Conservation (phyloP, 1,140 invertebrate genomes). For the Danaus plexippus region DNA sequence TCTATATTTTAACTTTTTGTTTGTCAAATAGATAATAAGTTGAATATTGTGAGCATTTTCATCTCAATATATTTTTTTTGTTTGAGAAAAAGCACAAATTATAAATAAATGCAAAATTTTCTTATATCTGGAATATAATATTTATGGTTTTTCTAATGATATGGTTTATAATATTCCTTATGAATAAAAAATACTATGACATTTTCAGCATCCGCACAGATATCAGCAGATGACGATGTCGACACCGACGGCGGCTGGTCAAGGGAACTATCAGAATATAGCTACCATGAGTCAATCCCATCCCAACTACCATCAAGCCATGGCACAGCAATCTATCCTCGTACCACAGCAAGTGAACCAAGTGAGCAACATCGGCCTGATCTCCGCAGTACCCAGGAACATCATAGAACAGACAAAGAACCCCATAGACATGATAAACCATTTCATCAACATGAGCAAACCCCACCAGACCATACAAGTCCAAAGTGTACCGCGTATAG, state of each 20-base stretch:
- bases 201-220: constrained; percentile 40
- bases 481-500: constrained; percentile 42
- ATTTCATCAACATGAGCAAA: constrained; percentile 45
- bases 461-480: constrained; percentile 34
- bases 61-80: constrained; percentile 8
- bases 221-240: constrained; percentile 63
- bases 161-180: too few species aligned
- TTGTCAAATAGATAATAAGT: too few species aligned
- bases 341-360: constrained; percentile 25
- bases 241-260: constrained; percentile 48
- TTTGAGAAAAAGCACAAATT: too few species aligned
- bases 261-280: constrained; percentile 52
- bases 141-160: too few species aligned
- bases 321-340: constrained; percentile 19
- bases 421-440: constrained; percentile 43
- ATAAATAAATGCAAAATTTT: too few species aligned
- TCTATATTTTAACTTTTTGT: too few species aligned
- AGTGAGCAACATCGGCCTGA: constrained; percentile 29
- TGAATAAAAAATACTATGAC: too few species aligned
- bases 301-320: constrained; percentile 38
- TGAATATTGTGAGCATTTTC: not conserved
- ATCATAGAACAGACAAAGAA: constrained; percentile 45
- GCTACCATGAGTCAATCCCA: constrained; percentile 54
- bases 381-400: constrained; percentile 37
- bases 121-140: too few species aligned